These are phyloP conservation scores for Macropus fuliginosus DNA, from an alignment of 2,797 vertebrate genomes.

Conservation along the genomic window DNA sequence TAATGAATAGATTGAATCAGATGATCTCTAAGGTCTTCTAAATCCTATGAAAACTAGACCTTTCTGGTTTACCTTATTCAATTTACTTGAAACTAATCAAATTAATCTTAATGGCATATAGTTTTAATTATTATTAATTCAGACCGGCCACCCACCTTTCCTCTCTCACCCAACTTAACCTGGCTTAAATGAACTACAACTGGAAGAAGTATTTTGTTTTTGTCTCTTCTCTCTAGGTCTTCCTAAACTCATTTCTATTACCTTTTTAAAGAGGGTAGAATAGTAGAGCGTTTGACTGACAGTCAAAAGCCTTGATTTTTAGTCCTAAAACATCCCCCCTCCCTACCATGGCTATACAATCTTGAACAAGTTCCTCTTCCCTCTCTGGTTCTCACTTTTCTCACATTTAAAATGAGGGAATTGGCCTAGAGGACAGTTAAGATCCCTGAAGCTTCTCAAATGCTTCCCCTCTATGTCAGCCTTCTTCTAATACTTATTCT, in stretches of 20 bases:
- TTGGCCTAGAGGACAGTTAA: neutral
- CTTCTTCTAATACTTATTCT: neutral
- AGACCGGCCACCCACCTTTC: neutral
- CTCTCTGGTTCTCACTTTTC: neutral
- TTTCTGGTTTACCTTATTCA: neutral
- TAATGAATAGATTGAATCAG: neutral
- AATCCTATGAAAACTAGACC: neutral
- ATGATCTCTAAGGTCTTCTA: neutral
- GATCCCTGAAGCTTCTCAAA: neutral
- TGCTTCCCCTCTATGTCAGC: neutral
- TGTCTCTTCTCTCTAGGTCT: neutral
- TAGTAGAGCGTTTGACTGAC: neutral
- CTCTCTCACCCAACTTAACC: neutral
- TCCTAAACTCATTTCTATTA: neutral
- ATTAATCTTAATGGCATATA: neutral
- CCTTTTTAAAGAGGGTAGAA: neutral
- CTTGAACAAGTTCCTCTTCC: neutral
- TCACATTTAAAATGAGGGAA: neutral
- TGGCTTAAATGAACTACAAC: neutral
- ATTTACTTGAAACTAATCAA: neutral
- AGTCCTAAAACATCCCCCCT: neutral
- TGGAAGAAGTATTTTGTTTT: neutral
- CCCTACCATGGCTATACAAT: neutral
- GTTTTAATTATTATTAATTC: neutral
- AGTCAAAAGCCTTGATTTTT: neutral